Evolutionary conservation across 2,797 vertebrate species (phyloP), one percentile per base, ranked within the genome.

Genomic region (Tiaroga cobitis): DNA sequence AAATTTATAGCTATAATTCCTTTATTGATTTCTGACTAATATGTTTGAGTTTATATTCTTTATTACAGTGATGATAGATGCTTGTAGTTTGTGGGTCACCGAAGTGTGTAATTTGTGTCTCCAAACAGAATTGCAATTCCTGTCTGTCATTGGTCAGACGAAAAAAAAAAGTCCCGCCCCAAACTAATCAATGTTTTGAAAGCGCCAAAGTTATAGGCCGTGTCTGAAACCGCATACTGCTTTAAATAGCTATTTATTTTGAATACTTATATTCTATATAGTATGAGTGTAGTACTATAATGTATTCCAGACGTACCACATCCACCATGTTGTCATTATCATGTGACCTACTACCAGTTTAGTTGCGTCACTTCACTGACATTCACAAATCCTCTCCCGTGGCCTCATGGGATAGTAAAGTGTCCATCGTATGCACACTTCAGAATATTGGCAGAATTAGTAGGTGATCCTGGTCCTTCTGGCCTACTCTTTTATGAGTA

Each of bases 11-110:
- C 43, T 39, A 34, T 65, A 75, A 76, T 83, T 83, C 82, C 46
- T 67, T 34, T 76, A 83, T 83, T 76, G 59, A 83, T 83, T 83
- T 83, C 32, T 37, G 26, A 65, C 72, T 83, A 63, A 32, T 75
- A 67, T 16, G 43, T 67, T 74, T 37, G 59, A 32, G 41, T 37
- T 83, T 82, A 63, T 65, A 46, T 72, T 82, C 81, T 82, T 56
- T 74, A 34, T 63, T 63, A 34, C 39, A 16, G 46, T 49, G 46
- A 9, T 82, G 69, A 82, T 82, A 8, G 81, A 82, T 74, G 39
- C 39, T 34, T 74, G 56, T 43, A n/a, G 54, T 82, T 82, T 82
- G 54, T 74, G 41, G 69, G 56, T 74, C 54, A 82, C 54, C 5
- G 8, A 63, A 63, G 59, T 29, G 59, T 29, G 61, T 63, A 0